Percentiles rank a stretch among this genome's conserved stretches.
Conservation (phyloP, 2,113 vertebrate genomes). For the Henicopernis longicauda region DNA sequence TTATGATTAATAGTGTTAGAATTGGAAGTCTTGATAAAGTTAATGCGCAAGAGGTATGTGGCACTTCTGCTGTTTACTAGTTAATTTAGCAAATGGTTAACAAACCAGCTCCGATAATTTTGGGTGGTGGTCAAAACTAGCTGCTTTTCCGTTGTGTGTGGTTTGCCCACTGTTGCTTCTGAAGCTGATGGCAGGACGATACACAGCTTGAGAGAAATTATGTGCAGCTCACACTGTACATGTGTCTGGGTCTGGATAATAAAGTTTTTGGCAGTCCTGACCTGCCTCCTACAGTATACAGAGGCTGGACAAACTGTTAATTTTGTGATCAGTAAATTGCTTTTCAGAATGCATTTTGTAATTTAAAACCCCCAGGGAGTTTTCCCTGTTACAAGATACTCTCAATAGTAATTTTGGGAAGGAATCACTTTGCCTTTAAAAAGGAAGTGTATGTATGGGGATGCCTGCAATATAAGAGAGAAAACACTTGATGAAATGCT, state of each 20-base stretch:
- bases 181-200: not conserved
- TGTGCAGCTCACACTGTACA: not conserved
- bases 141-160: not conserved
- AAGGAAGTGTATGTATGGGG: not conserved
- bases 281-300: not conserved
- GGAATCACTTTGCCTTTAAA: not conserved
- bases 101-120: not conserved
- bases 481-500: not conserved
- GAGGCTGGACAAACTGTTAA: not conserved
- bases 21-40: not conserved
- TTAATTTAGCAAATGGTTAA: not conserved
- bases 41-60: not conserved
- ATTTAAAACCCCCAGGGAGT: not conserved
- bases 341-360: not conserved
- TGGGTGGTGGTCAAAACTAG: not conserved
- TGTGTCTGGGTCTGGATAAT: not conserved
- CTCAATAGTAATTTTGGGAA: not conserved
- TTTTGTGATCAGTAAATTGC: not conserved
- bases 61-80: not conserved
- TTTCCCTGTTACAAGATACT: not conserved
- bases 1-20: not conserved
- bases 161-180: not conserved
- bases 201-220: not conserved
- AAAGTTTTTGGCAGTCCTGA: not conserved
- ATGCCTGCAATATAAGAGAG: not conserved